A percentile compares a stretch with the other conserved stretches of the same genome.
Evolutionary conservation across 2,113 vertebrate genomes (phyloP).

Genomic region (Formicarius rufipectus): DNA sequence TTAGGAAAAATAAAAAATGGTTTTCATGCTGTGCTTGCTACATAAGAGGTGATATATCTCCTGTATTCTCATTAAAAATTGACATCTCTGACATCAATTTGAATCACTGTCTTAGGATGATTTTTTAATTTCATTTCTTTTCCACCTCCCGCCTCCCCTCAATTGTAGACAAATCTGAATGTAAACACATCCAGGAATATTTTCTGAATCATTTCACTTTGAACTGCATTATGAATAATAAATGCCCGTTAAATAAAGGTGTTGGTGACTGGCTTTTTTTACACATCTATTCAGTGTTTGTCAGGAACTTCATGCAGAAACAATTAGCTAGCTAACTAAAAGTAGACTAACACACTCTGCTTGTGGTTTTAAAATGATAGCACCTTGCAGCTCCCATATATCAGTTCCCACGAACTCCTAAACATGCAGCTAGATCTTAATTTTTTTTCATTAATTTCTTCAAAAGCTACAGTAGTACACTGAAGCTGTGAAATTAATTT

Average conservation of each 20-base stretch:
- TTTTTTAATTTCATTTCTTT: not conserved
- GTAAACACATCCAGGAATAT: not conserved
- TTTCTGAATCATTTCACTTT: not conserved
- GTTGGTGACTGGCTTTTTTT: not conserved
- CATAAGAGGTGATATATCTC: not conserved
- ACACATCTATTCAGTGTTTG: not conserved
- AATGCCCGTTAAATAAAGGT: not conserved
- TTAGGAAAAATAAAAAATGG: not conserved
- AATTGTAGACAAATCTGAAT: not conserved
- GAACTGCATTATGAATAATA: not conserved
- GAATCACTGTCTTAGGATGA: not conserved
- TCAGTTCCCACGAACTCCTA: not conserved
- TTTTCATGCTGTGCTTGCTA: not conserved
- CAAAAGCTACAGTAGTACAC: not conserved
- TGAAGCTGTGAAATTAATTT: not conserved
- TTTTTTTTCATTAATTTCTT: not conserved
- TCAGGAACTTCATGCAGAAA: not conserved
- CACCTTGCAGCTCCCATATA: not conserved
- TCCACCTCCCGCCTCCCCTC: fast-evolving
- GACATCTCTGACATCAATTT: not conserved
- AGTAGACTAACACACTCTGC: not conserved
- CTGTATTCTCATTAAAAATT: not conserved
- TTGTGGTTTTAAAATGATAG: not conserved
- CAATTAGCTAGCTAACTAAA: not conserved
- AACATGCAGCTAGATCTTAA: not conserved